phyloP scores from a whole-genome alignment of 2,888 invertebrate genomes.

The Theodoxus fluviatilis region DNA sequence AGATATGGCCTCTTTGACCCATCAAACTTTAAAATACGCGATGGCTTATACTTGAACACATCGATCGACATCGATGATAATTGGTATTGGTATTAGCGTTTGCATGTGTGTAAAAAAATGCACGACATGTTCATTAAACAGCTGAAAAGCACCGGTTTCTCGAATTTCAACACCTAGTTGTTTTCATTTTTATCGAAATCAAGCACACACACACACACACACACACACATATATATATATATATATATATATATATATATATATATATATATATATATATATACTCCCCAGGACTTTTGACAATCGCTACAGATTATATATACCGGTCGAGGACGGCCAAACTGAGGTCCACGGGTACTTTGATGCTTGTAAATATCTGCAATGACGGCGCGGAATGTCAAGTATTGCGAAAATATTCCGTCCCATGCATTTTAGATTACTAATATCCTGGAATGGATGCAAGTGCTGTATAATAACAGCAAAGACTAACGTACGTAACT shows the following conservation, averaged over 20 bases:
- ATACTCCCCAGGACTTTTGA: not conserved
- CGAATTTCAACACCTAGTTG: not conserved
- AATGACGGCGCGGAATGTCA: no score
- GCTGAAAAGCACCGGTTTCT: no score
- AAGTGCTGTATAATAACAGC: no score
- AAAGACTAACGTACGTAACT: no score
- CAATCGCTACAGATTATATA: not conserved
- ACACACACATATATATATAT: slow-evolving; percentile 22
- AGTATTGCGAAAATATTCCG: no score
- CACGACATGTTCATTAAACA: not conserved
- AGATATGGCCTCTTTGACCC: no score
- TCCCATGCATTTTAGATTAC: no score
- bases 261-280: slow-evolving; percentile 21
- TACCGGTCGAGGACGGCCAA: not conserved
- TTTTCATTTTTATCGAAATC: not conserved
- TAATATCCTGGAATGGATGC: no score
- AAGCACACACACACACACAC: not conserved
- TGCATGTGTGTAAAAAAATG: not conserved
- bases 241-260: slow-evolving; percentile 19
- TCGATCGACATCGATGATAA: slow-evolving; percentile 15
- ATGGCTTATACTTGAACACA: slow-evolving; percentile 12
- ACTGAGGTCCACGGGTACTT: not conserved
- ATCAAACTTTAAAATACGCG: not conserved
- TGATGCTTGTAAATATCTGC: not conserved
- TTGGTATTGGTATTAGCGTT: not conserved